Percentiles rank a stretch among this genome's conserved stretches.
Evolutionary conservation across 2,888 invertebrate genomes (phyloP).

Genomic region (Leucophenga montana): DNA sequence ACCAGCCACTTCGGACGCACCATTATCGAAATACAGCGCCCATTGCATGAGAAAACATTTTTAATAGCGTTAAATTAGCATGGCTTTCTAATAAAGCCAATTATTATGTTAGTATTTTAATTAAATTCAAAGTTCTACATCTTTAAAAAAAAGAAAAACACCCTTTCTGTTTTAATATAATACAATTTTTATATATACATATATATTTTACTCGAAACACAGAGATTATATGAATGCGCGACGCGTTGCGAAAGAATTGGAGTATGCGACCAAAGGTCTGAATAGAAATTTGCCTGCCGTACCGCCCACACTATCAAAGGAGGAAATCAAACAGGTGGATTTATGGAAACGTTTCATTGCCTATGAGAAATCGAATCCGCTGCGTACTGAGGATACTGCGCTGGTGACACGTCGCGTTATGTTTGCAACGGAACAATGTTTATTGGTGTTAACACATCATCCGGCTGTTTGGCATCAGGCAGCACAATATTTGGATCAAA

Average conservation of each 20-base stretch:
- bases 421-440: constrained; percentile 98
- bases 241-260: constrained; percentile 95
- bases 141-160: too few species aligned
- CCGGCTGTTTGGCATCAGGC: constrained; percentile 99
- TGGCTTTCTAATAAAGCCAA: too few species aligned
- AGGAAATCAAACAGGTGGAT: constrained; percentile 96
- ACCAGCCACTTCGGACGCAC: too few species aligned
- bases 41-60: too few species aligned
- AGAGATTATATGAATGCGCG: constrained; percentile 98
- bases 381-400: constrained; percentile 96
- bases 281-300: constrained; percentile 96
- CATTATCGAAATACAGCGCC: too few species aligned
- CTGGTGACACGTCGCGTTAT: constrained; percentile 94
- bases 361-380: constrained; percentile 97
- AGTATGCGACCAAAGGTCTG: constrained; percentile 93
- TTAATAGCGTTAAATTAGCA: too few species aligned
- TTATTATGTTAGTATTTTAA: too few species aligned
- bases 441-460: constrained; percentile 96
- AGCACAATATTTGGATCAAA: constrained; percentile 95
- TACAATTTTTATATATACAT: constrained; percentile 1
- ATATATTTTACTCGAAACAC: background rate
- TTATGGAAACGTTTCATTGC: constrained; percentile 98
- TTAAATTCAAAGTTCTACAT: too few species aligned
- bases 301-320: constrained; percentile 92
- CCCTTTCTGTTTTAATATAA: constrained; percentile 1